Base-by-base conservation (phyloP, 1,140 invertebrate species). In the Drosophila pruinosa region DNA sequence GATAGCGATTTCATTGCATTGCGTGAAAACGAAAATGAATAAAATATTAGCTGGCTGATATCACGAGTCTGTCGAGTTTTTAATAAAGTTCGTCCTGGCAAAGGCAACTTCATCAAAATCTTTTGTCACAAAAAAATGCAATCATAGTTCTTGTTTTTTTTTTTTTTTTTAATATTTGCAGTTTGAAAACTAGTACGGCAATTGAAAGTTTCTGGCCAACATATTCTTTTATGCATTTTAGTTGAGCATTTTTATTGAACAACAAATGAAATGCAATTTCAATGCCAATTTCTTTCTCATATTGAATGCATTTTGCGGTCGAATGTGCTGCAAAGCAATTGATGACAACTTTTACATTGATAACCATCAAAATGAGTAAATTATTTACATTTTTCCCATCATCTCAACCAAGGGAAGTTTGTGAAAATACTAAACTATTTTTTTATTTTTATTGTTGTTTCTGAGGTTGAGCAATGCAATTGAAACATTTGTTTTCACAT, bases 1-100 rank as follows among this genome's bases (percentile, higher is more conserved):
- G 19, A 14, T 36, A 12, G 22, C 8, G 14, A 22, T 74, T 75
- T 74, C 65, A 61, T 68, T 22, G 56, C 54, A 58, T 63, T 57
- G 26, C 63, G 41, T 67, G 64, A 76, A 85, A 86, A 72, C 41
- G 56, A 58, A 79, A 85, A 86, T 85, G 81, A 85, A 85, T 85
- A 85, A 85, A 85, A 85, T 88, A 85, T 85, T 77, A 86, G 77
- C 24, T 57, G 48, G 48, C 34, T 61, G 56, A 67, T 54, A 22
- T 26, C 57, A 61, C 41, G 72, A 67, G 56, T 67, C 31, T 26
- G 8, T 10, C 17, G 59, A 65, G 65, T 77, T 83, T 85, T 86
- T 74, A 85, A 85, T 85, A 86, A 86, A 85, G 82, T 85, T 80
- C 54, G 38, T 34, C 28, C 7, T 48, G 52, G 43, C 61, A 71